Evolutionary conservation across 1,140 invertebrate species (phyloP).

Genomic region (Chionoecetes opilio): DNA sequence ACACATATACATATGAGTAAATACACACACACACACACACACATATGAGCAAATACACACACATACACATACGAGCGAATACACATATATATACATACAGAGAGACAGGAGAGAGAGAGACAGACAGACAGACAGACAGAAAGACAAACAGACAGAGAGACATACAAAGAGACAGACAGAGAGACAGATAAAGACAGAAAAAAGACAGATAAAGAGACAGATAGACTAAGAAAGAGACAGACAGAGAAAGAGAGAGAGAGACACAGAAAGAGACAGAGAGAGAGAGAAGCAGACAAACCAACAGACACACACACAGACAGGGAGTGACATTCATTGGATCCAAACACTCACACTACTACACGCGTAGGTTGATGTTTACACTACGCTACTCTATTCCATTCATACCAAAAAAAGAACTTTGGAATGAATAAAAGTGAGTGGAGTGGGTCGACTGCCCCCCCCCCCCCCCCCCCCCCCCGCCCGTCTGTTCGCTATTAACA

Average conservation of each 20-base stretch:
- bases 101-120: background rate
- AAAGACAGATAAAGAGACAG: background rate
- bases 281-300: background rate
- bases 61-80: too few species aligned
- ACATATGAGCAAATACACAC: too few species aligned
- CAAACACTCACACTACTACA: conserved; percentile 15
- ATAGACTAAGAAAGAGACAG: background rate
- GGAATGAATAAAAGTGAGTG: background rate
- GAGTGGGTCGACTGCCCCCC: background rate
- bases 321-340: background rate
- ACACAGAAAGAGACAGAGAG: background rate
- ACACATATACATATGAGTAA: too few species aligned
- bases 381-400: conserved; percentile 5
- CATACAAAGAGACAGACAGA: background rate
- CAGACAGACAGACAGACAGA: background rate
- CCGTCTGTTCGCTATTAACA: background rate
- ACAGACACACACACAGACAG: too few species aligned
- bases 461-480: background rate
- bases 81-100: too few species aligned
- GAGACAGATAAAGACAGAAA: conserved; percentile 27
- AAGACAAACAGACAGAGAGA: background rate
- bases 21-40: too few species aligned
- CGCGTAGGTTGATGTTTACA: background rate
- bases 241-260: background rate
- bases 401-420: background rate